Conservation (phyloP, 2,797 vertebrate genomes). For the Sebastes hubbsi region DNA sequence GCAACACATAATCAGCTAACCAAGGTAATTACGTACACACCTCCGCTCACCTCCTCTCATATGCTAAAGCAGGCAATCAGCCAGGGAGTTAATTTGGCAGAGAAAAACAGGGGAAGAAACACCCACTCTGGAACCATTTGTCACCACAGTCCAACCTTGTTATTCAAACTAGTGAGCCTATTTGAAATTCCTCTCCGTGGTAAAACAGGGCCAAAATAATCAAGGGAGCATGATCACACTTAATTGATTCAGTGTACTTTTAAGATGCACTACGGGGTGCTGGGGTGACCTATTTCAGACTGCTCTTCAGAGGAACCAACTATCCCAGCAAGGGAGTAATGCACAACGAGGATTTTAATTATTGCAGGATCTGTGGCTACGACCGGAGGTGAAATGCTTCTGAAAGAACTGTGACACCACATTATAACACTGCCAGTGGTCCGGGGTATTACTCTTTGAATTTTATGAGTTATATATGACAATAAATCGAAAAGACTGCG, state of each 20-base stretch:
- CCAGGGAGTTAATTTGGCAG: constrained; percentile 79
- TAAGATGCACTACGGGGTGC: constrained; percentile 85
- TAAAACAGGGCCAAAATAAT: constrained; percentile 85
- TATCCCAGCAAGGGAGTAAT: constrained; percentile 78
- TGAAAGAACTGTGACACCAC: constrained; percentile 74
- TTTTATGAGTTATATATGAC: constrained; percentile 36
- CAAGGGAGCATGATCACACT: constrained; percentile 84
- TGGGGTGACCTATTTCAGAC: constrained; percentile 86
- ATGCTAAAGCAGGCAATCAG: constrained; percentile 81
- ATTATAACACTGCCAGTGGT: constrained; percentile 67
- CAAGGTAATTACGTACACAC: constrained; percentile 73
- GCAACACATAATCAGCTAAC: constrained; percentile 70
- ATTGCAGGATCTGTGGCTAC: constrained; percentile 75
- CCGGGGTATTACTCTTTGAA: constrained; percentile 47
- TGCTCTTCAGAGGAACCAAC: constrained; percentile 80
- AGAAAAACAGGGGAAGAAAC: constrained; percentile 73
- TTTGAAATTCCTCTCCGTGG: constrained; percentile 82
- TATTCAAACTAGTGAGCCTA: constrained; percentile 79
- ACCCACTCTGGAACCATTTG: constrained; percentile 77
- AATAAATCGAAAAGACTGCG: constrained; percentile 13
- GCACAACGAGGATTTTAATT: constrained; percentile 82
- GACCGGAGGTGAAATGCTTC: constrained; percentile 77
- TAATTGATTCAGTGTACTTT: constrained; percentile 87
- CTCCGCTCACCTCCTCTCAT: constrained; percentile 78
- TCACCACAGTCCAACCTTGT: constrained; percentile 81